phyloP scores from a whole-genome alignment of 2,888 invertebrate species.

The Oligia latruncula region DNA sequence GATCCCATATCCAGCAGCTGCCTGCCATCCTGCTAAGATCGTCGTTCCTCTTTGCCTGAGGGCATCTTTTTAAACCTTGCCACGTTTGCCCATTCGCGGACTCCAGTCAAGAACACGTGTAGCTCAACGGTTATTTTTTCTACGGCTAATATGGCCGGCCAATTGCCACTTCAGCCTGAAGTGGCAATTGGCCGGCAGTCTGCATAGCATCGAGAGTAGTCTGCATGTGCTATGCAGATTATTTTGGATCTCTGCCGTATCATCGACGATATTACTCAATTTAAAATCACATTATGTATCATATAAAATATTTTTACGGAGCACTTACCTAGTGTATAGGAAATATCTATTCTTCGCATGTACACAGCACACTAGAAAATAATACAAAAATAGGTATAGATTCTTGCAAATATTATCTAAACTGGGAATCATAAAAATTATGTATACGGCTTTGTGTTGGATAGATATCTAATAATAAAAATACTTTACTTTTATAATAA shows the following conservation, averaged over 20 bases:
- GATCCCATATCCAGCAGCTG: not conserved
- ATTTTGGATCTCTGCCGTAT: too few relatives aligned
- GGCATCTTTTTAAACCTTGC: not conserved
- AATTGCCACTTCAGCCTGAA: not conserved
- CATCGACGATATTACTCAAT: not conserved
- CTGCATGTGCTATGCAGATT: not conserved
- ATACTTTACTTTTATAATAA: too few relatives aligned
- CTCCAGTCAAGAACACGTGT: not conserved
- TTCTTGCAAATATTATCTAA: not conserved
- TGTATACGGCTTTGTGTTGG: too few relatives aligned
- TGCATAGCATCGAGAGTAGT: not conserved
- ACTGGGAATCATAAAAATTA: not conserved
- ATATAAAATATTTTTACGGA: not conserved
- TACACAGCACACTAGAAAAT: constrained; percentile 19
- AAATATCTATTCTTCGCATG: constrained; percentile 8
- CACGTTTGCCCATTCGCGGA: too few relatives aligned
- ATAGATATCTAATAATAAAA: not conserved
- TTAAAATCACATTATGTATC: not conserved
- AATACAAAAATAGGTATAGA: not conserved
- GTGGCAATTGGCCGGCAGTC: too few relatives aligned
- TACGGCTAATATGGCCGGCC: not conserved
- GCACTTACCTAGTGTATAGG: constrained; percentile 6
- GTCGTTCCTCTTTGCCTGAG: not conserved
- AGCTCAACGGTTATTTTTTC: not conserved
- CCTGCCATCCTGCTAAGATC: not conserved